phyloP scores from a whole-genome alignment of 2,113 vertebrate genomes.

The Perca schrenkii region DNA sequence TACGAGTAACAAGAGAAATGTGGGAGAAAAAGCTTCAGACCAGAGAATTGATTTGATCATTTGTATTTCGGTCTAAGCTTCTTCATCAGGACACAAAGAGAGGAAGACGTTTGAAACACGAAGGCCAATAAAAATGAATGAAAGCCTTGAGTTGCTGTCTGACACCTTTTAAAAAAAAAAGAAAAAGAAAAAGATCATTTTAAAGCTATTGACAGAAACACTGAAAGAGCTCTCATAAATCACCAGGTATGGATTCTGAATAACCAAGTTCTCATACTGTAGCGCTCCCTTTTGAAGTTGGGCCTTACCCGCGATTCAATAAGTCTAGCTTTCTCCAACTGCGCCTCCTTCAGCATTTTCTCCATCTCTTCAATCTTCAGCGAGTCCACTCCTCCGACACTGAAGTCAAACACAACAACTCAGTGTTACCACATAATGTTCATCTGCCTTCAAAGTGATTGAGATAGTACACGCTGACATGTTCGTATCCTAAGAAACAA shows the following conservation, averaged over 20 bases:
- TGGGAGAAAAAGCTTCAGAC: neutral
- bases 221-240: slow-evolving; percentile 42
- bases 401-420: slow-evolving; percentile 64
- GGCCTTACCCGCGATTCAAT: slow-evolving; percentile 91
- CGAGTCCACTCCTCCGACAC: slow-evolving; percentile 87
- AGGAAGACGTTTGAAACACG: neutral
- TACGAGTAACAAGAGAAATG: neutral
- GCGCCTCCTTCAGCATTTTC: slow-evolving; percentile 95
- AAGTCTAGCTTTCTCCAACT: slow-evolving; percentile 92
- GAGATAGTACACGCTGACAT: neutral
- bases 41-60: neutral
- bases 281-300: neutral
- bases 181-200: neutral
- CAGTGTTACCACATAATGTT: neutral
- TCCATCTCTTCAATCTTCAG: slow-evolving; percentile 97
- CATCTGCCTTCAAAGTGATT: neutral
- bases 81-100: slow-evolving; percentile 9
- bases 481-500: neutral
- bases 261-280: neutral
- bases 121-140: slow-evolving; percentile 43
- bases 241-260: slow-evolving; percentile 32
- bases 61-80: neutral
- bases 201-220: slow-evolving; percentile 30
- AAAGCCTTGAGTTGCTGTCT: neutral
- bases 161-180: neutral